phyloP scores from a whole-genome alignment of 23 tunicate species.

The Corella eumyota region DNA sequence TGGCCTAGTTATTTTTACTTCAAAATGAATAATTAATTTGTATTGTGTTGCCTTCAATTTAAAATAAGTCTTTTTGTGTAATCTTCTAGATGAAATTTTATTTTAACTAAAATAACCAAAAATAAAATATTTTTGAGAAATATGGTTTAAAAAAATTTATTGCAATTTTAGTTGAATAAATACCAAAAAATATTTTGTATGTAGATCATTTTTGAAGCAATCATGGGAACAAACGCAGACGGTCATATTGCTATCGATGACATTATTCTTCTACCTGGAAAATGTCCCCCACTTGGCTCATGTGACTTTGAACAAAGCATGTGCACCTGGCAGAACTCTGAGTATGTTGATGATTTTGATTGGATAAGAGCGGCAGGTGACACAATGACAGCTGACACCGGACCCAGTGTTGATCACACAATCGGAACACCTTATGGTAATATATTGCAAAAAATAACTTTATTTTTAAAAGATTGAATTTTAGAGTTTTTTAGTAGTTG shows the following conservation, averaged over 20 bases:
- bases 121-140: neutral
- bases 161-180: neutral
- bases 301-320: conserved; percentile 72
- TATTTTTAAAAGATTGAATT: no score
- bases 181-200: neutral
- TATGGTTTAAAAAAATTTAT: neutral
- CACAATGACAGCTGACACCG: conserved; percentile 68
- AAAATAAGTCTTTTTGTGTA: no score
- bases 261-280: conserved; percentile 51
- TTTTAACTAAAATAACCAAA: no score
- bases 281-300: conserved; percentile 80
- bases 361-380: conserved; percentile 84
- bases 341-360: conserved; percentile 76
- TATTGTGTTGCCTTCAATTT: no score
- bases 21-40: no score
- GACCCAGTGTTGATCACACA: conserved; percentile 85
- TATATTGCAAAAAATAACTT: neutral
- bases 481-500: no score
- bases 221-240: conserved; percentile 26
- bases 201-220: conserved; percentile 75
- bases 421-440: conserved; percentile 79
- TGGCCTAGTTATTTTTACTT: no score
- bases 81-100: no score
- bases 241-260: conserved; percentile 76
- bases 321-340: conserved; percentile 95